Evolutionary conservation across 2,888 invertebrate genomes (phyloP).

Genomic region (Leptinotarsa tumamoca): DNA sequence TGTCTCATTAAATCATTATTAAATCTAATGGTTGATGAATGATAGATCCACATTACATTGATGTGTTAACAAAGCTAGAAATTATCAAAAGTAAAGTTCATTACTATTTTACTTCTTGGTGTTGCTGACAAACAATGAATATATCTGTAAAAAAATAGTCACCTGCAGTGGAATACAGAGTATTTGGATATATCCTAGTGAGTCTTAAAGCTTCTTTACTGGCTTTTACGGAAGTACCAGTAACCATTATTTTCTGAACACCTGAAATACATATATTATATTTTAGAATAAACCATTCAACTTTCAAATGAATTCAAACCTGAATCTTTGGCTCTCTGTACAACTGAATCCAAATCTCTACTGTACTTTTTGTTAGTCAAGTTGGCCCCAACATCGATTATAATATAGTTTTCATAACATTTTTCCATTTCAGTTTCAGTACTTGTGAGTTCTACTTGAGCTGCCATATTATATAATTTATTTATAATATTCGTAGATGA

Average conservation of each 20-base stretch:
- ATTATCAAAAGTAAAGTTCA: too few species aligned
- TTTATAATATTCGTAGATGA: slow-evolving; percentile 5
- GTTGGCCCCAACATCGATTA: slow-evolving; percentile 93
- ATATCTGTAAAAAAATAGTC: slow-evolving; percentile 42
- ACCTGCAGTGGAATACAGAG: slow-evolving; percentile 92
- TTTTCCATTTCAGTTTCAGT: slow-evolving; percentile 72
- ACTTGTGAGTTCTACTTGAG: slow-evolving; percentile 40
- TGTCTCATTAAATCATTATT: too few species aligned
- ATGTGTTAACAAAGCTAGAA: too few species aligned
- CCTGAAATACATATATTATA: slow-evolving; percentile 68
- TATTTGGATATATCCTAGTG: slow-evolving; percentile 90
- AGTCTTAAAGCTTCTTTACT: slow-evolving; percentile 92
- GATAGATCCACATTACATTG: too few species aligned
- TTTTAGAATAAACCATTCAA: slow-evolving; percentile 13
- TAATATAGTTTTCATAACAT: slow-evolving; percentile 91
- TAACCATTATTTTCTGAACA: slow-evolving; percentile 94
- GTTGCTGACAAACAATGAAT: too few species aligned
- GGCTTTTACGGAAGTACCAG: slow-evolving; percentile 88
- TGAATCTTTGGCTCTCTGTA: slow-evolving; percentile 92
- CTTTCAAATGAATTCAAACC: slow-evolving; percentile 67
- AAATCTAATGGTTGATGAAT: too few species aligned
- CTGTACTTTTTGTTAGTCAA: slow-evolving; percentile 93
- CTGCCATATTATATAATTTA: slow-evolving; percentile 43
- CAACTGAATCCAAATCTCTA: slow-evolving; percentile 90
- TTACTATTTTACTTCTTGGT: too few species aligned